These are phyloP conservation scores for Hystrix cristata DNA, from an alignment of 2,113 vertebrate species.

Conservation along the genomic window DNA sequence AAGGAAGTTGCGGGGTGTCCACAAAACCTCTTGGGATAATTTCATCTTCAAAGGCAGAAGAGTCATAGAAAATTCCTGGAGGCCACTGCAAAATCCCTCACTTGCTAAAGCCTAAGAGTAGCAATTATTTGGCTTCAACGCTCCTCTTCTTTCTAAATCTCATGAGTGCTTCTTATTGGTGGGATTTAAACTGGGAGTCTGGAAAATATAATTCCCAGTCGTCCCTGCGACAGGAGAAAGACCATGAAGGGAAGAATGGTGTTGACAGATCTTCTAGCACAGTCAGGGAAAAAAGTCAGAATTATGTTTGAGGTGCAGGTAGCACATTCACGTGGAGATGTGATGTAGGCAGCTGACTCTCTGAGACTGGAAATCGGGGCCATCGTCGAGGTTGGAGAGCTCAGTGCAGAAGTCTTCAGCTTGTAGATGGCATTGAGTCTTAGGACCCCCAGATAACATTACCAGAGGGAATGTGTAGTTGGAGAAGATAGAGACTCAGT, in stretches of 20 bases:
- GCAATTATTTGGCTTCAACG: background rate
- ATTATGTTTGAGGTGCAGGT: no score
- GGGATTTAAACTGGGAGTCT: background rate
- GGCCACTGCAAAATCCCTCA: background rate
- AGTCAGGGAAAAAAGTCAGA: background rate
- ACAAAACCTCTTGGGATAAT: background rate
- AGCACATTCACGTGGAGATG: background rate
- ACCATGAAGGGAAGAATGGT: background rate
- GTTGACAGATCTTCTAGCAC: background rate
- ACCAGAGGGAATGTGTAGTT: background rate
- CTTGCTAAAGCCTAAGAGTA: background rate
- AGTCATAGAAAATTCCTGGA: background rate
- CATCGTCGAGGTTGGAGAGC: background rate
- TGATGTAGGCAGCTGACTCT: background rate
- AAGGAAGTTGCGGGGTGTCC: background rate
- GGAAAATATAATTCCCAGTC: background rate
- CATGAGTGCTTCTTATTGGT: background rate
- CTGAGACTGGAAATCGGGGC: background rate
- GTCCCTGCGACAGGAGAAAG: background rate
- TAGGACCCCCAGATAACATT: background rate
- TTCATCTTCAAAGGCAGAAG: background rate
- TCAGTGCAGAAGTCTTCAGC: background rate
- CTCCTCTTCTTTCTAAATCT: background rate
- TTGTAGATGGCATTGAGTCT: background rate
- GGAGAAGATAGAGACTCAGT: background rate